These are phyloP conservation scores for Melolontha melolontha DNA, from an alignment of 2,888 invertebrate genomes.

Conservation along the genomic window DNA sequence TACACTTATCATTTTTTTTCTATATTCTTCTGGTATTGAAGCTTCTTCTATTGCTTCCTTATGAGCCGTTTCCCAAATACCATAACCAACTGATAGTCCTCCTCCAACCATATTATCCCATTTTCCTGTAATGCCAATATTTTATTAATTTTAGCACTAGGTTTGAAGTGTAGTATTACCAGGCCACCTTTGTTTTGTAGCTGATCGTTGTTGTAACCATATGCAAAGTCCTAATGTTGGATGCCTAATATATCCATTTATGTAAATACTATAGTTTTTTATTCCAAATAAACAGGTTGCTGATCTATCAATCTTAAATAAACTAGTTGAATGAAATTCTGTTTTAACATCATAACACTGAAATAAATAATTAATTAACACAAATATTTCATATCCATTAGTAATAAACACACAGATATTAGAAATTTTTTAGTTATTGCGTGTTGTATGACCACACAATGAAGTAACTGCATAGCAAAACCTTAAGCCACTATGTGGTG, in stretches of 20 bases:
- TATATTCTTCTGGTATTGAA: constrained; percentile 83
- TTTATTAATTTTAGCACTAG: constrained; percentile 25
- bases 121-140: constrained; percentile 69
- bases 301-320: constrained; percentile 88
- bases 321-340: constrained; percentile 73
- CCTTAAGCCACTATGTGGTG: no score
- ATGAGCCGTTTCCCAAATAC: constrained; percentile 88
- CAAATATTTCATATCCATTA: no score
- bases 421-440: no score
- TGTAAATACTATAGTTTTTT: constrained; percentile 93
- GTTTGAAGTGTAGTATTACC: constrained; percentile 64
- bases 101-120: constrained; percentile 98
- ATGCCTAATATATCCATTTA: constrained; percentile 91
- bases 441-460: no score
- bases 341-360: constrained; percentile 91
- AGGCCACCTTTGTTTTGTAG: constrained; percentile 95
- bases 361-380: constrained; percentile 32
- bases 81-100: constrained; percentile 89
- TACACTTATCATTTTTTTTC: constrained; percentile 80
- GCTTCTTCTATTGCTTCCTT: constrained; percentile 97
- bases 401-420: no score
- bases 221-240: constrained; percentile 87
- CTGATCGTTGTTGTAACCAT: constrained; percentile 93
- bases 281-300: constrained; percentile 95
- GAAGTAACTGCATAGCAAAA: no score